phyloP scores from a whole-genome alignment of 2,113 vertebrate genomes.

The Halichoeres trimaculatus region DNA sequence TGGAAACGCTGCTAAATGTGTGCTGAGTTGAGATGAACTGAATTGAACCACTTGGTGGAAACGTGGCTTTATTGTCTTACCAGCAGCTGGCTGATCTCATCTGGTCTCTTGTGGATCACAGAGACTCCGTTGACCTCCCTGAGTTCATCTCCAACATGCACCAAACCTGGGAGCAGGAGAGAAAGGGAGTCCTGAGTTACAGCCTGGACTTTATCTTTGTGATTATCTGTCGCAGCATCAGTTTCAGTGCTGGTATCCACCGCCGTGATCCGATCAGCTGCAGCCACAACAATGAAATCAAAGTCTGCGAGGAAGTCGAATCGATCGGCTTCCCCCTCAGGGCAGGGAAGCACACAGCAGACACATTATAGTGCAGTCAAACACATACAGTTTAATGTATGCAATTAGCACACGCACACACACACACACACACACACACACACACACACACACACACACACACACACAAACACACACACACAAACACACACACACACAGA shows the following conservation, averaged over 20 bases:
- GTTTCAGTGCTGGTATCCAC: slow-evolving; percentile 34
- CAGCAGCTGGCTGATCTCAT: slow-evolving; percentile 98
- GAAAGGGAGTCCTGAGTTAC: neutral
- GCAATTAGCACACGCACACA: neutral
- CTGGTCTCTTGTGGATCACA: slow-evolving; percentile 93
- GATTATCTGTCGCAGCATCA: slow-evolving; percentile 6
- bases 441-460: neutral
- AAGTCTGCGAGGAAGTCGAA: slow-evolving; percentile 21
- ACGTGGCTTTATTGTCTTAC: too few species aligned
- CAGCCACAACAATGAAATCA: slow-evolving; percentile 60
- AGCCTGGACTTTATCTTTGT: neutral
- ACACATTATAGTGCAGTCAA: neutral
- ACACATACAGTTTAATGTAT: slow-evolving; percentile 6
- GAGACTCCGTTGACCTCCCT: slow-evolving; percentile 94
- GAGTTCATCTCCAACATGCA: slow-evolving; percentile 95
- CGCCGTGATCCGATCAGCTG: slow-evolving; percentile 25
- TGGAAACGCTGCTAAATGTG: too few species aligned
- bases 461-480: slow-evolving; percentile 1
- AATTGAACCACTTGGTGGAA: too few species aligned
- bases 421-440: neutral
- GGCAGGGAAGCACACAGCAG: neutral
- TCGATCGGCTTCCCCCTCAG: slow-evolving; percentile 33
- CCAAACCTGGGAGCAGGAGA: slow-evolving; percentile 85
- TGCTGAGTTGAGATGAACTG: too few species aligned
- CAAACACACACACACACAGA: neutral